Conservation (phyloP, 1,140 invertebrate genomes). For the Plodia interpunctella region DNA sequence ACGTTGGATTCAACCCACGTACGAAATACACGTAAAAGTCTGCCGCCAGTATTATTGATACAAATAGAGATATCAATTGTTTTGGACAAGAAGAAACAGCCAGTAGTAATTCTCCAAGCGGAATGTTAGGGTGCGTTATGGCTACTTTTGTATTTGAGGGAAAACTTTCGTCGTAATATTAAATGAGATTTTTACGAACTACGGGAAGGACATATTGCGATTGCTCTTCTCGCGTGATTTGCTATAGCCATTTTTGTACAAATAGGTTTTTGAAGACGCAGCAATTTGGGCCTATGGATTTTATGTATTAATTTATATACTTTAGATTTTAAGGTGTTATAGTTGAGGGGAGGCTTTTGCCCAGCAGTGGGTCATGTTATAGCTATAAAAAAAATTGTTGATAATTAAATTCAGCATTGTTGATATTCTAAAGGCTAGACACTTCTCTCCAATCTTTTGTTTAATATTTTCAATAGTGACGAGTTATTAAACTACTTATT, state of each 20-base stretch:
- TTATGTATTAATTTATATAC: background rate
- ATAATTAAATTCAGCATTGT: too few relatives aligned
- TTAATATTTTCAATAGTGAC: too few relatives aligned
- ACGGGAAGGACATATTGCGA: slow-evolving; percentile 24
- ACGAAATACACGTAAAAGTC: slow-evolving; percentile 65
- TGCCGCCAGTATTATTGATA: slow-evolving; percentile 71
- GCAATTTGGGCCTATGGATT: slow-evolving; percentile 34
- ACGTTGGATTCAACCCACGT: slow-evolving; percentile 62
- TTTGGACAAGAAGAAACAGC: slow-evolving; percentile 62
- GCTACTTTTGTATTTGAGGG: slow-evolving; percentile 36
- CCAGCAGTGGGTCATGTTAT: too few relatives aligned
- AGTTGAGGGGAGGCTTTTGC: too few relatives aligned
- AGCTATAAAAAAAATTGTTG: too few relatives aligned
- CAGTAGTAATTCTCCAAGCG: slow-evolving; percentile 48
- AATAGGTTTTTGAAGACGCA: slow-evolving; percentile 26
- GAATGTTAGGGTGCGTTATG: slow-evolving; percentile 35
- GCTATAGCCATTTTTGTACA: background rate
- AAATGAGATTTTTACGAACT: slow-evolving; percentile 37
- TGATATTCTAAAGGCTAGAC: too few relatives aligned
- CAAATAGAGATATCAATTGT: slow-evolving; percentile 76
- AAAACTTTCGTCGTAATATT: slow-evolving; percentile 32
- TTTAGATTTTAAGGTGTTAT: background rate
- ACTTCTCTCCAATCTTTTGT: too few relatives aligned
- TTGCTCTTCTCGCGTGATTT: slow-evolving; percentile 25
- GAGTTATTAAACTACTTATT: too few relatives aligned